Evolutionary conservation across 2,888 invertebrate species (phyloP).

Genomic region (Corythucha ciliata): DNA sequence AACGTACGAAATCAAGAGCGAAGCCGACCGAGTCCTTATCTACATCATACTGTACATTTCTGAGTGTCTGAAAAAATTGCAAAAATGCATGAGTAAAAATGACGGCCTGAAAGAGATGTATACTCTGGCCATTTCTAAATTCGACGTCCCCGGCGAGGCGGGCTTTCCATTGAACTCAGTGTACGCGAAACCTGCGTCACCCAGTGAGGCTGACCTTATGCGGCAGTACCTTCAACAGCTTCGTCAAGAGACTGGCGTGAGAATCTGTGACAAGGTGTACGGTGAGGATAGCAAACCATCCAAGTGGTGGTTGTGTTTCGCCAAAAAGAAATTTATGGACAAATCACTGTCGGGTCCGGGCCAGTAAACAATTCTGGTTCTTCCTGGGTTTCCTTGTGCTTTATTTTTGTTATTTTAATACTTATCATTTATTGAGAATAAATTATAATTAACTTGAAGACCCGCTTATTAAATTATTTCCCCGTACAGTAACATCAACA

Average conservation of each 20-base stretch:
- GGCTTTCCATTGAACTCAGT: conserved; percentile 93
- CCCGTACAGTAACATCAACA: too few relatives aligned
- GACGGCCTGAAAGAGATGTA: conserved; percentile 95
- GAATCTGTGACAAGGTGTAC: conserved; percentile 89
- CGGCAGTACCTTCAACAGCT: conserved; percentile 87
- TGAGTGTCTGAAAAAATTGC: conserved; percentile 90
- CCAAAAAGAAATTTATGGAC: conserved; percentile 99
- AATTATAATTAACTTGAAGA: too few relatives aligned
- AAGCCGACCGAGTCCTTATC: conserved; percentile 91
- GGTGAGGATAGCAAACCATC: conserved; percentile 89
- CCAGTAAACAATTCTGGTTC: conserved; percentile 45
- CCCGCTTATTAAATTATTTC: too few relatives aligned
- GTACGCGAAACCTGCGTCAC: conserved; percentile 73
- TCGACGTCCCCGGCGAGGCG: conserved; percentile 92
- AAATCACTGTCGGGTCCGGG: conserved; percentile 89
- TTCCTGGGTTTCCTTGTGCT: too few relatives aligned
- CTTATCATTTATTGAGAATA: neutral
- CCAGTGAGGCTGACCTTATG: conserved; percentile 72
- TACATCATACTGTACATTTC: conserved; percentile 96
- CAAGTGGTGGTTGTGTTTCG: conserved; percentile 99
- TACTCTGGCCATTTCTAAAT: conserved; percentile 83
- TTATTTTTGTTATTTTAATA: too few relatives aligned
- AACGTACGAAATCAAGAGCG: conserved; percentile 98
- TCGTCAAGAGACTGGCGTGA: conserved; percentile 85
- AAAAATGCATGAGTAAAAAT: conserved; percentile 79